These are phyloP conservation scores for Thereva nobilitata DNA, from an alignment of 2,888 invertebrate species.

Conservation along the genomic window DNA sequence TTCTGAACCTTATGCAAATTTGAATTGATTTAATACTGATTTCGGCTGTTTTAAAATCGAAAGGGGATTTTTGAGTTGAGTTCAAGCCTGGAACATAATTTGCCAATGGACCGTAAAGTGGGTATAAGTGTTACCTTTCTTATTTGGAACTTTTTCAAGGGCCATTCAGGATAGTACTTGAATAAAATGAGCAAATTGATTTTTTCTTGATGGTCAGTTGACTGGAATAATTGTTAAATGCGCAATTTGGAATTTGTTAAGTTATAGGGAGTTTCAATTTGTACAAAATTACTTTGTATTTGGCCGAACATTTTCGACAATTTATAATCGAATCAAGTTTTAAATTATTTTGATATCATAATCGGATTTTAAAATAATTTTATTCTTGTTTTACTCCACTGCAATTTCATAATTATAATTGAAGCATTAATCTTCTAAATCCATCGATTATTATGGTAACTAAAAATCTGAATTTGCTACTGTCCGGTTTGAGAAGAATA, in stretches of 20 bases:
- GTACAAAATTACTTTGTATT: background rate
- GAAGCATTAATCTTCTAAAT: conserved; percentile 21
- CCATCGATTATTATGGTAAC: conserved; percentile 21
- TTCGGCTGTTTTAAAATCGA: conserved; percentile 4
- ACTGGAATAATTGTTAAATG: conserved; percentile 16
- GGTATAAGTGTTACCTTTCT: conserved; percentile 26
- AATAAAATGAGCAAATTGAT: conserved; percentile 2
- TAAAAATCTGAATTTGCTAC: conserved; percentile 14
- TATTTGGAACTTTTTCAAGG: conserved; percentile 5
- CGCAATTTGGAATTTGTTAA: background rate
- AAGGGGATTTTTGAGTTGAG: conserved; percentile 27
- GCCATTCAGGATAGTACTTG: background rate
- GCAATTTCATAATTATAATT: conserved; percentile 9
- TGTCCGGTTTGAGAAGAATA: conserved; percentile 16
- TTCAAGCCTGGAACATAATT: conserved; percentile 10
- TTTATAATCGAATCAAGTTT: too few relatives aligned
- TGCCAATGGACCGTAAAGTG: conserved; percentile 13
- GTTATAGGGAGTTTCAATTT: background rate
- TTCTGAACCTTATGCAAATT: too few relatives aligned
- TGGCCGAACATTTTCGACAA: too few relatives aligned
- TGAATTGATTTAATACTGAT: background rate
- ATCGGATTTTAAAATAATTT: background rate
- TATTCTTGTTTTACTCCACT: background rate
- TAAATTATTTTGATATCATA: background rate
- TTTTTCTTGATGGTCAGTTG: conserved; percentile 3